These are phyloP conservation scores for Ariopsis seemanni DNA, from an alignment of 2,113 vertebrate species.

Conservation along the genomic window DNA sequence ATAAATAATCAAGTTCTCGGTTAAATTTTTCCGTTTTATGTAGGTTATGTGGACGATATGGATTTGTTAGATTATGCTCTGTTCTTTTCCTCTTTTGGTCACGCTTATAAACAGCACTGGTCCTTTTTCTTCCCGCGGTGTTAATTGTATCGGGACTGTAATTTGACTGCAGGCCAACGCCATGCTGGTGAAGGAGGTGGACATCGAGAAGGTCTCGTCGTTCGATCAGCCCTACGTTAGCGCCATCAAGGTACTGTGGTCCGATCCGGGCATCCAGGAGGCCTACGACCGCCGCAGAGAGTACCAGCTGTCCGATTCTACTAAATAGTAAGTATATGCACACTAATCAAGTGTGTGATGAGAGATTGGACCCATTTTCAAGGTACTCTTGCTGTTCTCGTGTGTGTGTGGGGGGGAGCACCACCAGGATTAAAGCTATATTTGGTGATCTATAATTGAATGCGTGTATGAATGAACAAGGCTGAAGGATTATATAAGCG, in stretches of 20 bases:
- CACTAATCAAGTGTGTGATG: not conserved
- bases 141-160: not conserved
- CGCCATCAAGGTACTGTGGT: conserved; percentile 81
- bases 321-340: conserved; percentile 79
- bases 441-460: not conserved
- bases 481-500: not conserved
- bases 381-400: not conserved
- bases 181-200: conserved; percentile 79
- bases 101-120: not conserved
- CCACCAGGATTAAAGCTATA: not conserved
- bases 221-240: conserved; percentile 69
- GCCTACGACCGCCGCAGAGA: conserved; percentile 84
- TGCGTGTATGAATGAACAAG: not conserved
- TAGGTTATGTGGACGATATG: not conserved
- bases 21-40: not conserved
- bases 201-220: conserved; percentile 80
- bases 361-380: not conserved
- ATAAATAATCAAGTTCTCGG: not conserved
- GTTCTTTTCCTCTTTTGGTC: not conserved
- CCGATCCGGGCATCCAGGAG: conserved; percentile 78
- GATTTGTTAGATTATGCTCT: not conserved
- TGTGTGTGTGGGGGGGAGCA: not conserved
- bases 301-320: conserved; percentile 87
- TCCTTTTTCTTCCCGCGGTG: not conserved
- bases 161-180: conserved; percentile 74